Conservation (phyloP, 2,797 vertebrate species). For the Rhincodon typus region DNA sequence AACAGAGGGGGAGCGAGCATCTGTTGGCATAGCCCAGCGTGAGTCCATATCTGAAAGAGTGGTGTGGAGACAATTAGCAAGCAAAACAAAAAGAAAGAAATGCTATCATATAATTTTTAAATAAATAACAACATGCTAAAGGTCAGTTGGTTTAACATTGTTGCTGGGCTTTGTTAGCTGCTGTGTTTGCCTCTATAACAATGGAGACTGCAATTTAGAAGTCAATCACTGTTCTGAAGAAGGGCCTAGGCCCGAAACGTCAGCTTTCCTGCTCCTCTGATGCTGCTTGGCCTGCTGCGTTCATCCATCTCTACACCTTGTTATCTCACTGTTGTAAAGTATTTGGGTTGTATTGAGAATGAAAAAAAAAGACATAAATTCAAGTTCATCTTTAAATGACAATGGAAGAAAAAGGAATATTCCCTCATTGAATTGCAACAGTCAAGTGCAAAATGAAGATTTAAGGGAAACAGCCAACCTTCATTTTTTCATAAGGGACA, state of each 20-base stretch:
- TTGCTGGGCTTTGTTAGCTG: too few relatives aligned
- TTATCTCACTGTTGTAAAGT: too few relatives aligned
- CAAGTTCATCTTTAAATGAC: conserved; percentile 5
- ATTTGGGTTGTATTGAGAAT: too few relatives aligned
- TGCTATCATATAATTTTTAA: not conserved
- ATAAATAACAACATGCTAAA: not conserved
- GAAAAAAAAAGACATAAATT: not conserved
- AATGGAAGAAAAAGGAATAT: not conserved
- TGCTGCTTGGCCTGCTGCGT: not conserved
- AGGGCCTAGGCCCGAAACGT: too few relatives aligned
- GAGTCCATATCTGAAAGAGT: not conserved
- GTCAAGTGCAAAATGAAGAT: not conserved
- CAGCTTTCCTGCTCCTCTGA: too few relatives aligned
- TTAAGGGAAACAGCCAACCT: not conserved
- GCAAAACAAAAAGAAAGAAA: not conserved
- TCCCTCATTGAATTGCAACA: not conserved
- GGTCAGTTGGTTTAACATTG: not conserved
- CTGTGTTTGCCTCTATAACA: too few relatives aligned
- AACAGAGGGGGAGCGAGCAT: not conserved
- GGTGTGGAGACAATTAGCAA: not conserved
- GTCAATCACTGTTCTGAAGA: too few relatives aligned
- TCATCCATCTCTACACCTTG: not conserved
- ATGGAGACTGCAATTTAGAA: too few relatives aligned
- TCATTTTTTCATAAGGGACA: not conserved
- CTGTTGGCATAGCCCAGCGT: not conserved